Percentiles rank a stretch among this genome's conserved stretches.
Evolutionary conservation across 2,888 invertebrate genomes (phyloP).

Genomic region (Argyresthia goedartella): DNA sequence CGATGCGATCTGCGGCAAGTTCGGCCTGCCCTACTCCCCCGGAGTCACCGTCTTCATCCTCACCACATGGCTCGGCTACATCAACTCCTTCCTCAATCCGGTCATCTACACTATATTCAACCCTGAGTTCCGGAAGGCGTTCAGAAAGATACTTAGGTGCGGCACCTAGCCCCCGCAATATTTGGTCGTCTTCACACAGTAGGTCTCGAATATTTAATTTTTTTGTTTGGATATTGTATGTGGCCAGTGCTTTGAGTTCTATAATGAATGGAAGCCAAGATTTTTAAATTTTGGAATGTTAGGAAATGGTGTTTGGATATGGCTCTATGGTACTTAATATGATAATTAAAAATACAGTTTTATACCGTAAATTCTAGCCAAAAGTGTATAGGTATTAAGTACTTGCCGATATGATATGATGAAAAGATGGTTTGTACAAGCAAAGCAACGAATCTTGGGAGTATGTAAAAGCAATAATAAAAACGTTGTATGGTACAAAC

Average conservation of each 20-base stretch:
- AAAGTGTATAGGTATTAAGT: too few species aligned
- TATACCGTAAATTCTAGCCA: too few species aligned
- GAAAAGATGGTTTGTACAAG: neutral
- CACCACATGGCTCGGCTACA: conserved; percentile 98
- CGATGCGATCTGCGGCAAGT: conserved; percentile 95
- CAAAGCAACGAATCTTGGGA: neutral
- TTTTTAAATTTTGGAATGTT: too few species aligned
- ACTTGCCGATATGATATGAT: too few species aligned
- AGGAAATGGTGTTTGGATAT: too few species aligned
- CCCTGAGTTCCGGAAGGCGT: conserved; percentile 98
- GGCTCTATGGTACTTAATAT: too few species aligned
- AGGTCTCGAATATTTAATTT: neutral
- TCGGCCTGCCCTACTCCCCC: conserved; percentile 82
- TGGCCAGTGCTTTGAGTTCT: neutral
- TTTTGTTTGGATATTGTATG: neutral
- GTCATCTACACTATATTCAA: conserved; percentile 97
- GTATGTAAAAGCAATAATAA: conserved; percentile 2
- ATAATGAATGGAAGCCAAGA: neutral
- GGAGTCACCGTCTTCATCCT: conserved; percentile 92
- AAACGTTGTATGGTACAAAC: neutral
- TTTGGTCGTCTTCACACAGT: conserved; percentile 58
- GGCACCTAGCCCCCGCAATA: conserved; percentile 66
- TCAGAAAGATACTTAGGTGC: conserved; percentile 90
- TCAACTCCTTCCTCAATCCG: conserved; percentile 95
- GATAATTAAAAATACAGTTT: too few species aligned